These are phyloP conservation scores for Hermodice carunculata DNA, from an alignment of 2,888 invertebrate genomes.

Conservation along the genomic window DNA sequence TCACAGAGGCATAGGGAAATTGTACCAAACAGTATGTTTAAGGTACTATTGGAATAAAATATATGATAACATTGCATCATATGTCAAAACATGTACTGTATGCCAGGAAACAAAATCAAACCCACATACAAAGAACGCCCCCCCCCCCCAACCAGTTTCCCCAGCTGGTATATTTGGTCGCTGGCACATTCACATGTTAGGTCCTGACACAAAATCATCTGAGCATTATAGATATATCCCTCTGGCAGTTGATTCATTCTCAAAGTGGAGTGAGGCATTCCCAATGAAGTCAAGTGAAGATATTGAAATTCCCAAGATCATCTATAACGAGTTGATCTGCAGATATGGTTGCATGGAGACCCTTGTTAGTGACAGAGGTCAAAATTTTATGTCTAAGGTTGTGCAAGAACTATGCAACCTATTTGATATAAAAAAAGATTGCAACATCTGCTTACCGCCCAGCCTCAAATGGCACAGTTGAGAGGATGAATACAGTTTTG, in stretches of 20 bases:
- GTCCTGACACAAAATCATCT: not conserved
- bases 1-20: not conserved
- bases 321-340: not conserved
- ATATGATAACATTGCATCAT: not conserved
- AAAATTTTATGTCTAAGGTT: not conserved
- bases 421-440: slow-evolving; percentile 2
- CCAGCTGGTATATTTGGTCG: not conserved
- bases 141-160: not conserved
- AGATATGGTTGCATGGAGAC: not conserved
- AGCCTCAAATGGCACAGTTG: not conserved
- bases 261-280: not conserved
- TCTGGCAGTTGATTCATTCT: not conserved
- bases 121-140: not conserved
- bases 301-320: not conserved
- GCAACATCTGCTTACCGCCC: not conserved
- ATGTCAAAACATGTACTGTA: not conserved
- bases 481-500: not conserved
- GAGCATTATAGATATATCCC: slow-evolving; percentile 1
- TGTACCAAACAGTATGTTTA: not conserved
- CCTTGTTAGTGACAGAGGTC: not conserved
- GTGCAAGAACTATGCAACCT: not conserved
- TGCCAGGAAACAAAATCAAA: not conserved
- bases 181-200: not conserved
- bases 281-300: not conserved
- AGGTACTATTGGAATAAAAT: slow-evolving; percentile 1